Conservation (phyloP, 2,797 vertebrate genomes). For the Synanceia verrucosa region DNA sequence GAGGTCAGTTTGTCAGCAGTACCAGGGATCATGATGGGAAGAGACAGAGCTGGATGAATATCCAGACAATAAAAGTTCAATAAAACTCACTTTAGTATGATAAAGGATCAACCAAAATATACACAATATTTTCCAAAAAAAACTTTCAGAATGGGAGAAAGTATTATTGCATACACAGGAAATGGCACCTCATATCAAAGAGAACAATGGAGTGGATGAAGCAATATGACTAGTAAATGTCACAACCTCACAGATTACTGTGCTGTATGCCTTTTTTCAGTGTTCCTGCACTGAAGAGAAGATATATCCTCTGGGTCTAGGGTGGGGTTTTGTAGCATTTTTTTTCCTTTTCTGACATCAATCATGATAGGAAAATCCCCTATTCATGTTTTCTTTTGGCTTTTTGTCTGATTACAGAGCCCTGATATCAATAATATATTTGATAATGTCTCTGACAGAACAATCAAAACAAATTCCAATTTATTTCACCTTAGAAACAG, state of each 20-base stretch:
- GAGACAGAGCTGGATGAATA: neutral
- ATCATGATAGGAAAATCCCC: too few relatives aligned
- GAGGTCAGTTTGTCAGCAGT: slow-evolving; percentile 80
- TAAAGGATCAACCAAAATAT: neutral
- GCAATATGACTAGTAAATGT: neutral
- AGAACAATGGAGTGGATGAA: neutral
- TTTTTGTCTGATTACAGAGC: neutral
- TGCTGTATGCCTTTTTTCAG: neutral
- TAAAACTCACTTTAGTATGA: neutral
- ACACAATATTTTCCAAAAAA: neutral
- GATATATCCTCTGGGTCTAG: neutral
- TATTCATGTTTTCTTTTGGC: neutral
- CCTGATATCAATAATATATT: neutral
- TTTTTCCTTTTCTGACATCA: too few relatives aligned
- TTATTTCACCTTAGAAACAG: neutral
- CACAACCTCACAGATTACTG: neutral
- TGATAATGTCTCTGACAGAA: neutral
- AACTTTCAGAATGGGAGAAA: neutral
- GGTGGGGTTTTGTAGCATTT: neutral
- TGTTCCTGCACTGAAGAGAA: neutral
- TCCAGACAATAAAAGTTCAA: neutral
- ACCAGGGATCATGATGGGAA: neutral
- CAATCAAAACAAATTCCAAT: neutral
- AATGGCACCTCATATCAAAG: neutral
- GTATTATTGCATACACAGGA: neutral